Evolutionary conservation across 2,797 vertebrate species (phyloP).

Genomic region (Pantherophis vulpinus): DNA sequence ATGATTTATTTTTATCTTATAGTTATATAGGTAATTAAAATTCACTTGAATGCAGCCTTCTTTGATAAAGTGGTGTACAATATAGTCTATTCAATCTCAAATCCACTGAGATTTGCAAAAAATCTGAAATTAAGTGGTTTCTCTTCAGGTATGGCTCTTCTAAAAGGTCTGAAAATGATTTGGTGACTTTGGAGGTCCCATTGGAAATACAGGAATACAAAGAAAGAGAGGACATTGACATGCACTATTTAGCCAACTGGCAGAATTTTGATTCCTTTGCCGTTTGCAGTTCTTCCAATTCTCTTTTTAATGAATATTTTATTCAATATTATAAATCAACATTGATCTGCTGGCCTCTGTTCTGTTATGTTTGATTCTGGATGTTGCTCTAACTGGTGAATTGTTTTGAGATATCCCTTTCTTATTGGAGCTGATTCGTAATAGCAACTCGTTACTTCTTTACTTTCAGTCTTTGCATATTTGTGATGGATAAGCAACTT

Average conservation of each 20-base stretch:
- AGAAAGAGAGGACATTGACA: not conserved
- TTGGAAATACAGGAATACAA: not conserved
- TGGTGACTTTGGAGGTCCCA: not conserved
- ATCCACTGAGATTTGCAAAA: not conserved
- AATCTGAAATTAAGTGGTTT: not conserved
- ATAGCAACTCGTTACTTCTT: not conserved
- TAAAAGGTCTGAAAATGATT: not conserved
- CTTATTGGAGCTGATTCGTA: not conserved
- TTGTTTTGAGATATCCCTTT: not conserved
- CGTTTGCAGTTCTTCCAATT: not conserved
- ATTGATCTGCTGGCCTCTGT: not conserved
- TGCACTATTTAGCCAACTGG: not conserved
- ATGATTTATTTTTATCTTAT: not conserved
- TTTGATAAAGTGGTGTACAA: not conserved
- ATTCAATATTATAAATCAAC: not conserved
- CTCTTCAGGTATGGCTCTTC: not conserved
- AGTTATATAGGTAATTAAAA: not conserved
- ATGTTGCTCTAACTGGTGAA: not conserved
- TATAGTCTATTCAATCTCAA: not conserved
- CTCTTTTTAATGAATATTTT: not conserved
- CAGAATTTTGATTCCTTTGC: not conserved
- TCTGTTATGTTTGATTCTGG: not conserved
- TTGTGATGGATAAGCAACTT: not conserved
- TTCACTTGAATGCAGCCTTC: not conserved
- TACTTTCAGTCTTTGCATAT: not conserved